Evolutionary conservation across 64 coral and sea anemone genomes (phyloP), one percentile per base, ranked within the genome.

Genomic region (Dendrophyllia cribrosa): DNA sequence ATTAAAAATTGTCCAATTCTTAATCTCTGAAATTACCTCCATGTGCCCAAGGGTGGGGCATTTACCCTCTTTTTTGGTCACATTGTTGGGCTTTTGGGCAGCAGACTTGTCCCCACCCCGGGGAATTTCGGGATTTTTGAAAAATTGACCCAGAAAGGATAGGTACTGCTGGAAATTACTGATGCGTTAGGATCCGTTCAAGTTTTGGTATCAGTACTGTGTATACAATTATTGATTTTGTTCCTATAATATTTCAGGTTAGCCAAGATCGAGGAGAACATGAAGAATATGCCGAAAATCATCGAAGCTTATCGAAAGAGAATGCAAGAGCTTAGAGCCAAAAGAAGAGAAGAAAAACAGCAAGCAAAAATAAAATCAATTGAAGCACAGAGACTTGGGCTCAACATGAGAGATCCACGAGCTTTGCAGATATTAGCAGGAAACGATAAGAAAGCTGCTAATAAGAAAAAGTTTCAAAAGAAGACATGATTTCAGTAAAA

Each of bases 241-340:
- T 49, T 9, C 24, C 59, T 15, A 50, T 44, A 71, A 75, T 63
- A 43, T 86, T 86, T 69, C 66, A 99, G 97, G 62, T 72, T 91
- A 20, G 83, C 78, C 46, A 88, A 74, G 60, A 96, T 99, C 62
- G 97, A 93, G 64, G 94, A 99, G 88, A 99, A 99, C 65, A 99
- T 99, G 94, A 96, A 93, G 19, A 99, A 96, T 10, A 99, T 99
- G 97, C 94, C 94, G 4, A 76, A 88, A 88, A 99, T 99, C 20
- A 91, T 99, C 14, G 94, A 87, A 51, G 91, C 96, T 77, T 99
- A 96, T 76, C 79, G 94, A 26, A 74, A 90, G 45, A 99, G 93
- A 83, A 99, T 99, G 97, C 77, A 19, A 86, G 92, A 91, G 45
- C 72, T 87, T 3, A 95, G 97, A 55, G 89, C 83, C 7, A 96